These are phyloP conservation scores for Pelodytes ibericus DNA, from an alignment of 2,797 vertebrate genomes.

Conservation along the genomic window DNA sequence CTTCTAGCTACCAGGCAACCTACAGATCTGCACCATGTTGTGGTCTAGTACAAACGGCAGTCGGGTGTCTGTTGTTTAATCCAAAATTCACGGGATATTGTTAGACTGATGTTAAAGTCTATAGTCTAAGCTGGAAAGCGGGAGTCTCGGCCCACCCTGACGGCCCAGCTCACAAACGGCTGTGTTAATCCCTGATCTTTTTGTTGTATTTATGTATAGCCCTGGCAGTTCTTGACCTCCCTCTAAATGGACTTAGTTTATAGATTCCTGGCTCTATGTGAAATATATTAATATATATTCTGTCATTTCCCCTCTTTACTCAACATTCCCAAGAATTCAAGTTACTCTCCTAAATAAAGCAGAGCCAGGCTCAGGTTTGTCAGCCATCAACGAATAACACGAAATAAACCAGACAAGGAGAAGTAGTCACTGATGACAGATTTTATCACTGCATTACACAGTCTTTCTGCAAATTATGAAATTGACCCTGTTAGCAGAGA, in stretches of 20 bases:
- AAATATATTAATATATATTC: slow-evolving; percentile 10
- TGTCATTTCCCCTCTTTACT: slow-evolving; percentile 1
- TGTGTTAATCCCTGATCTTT: slow-evolving; percentile 39
- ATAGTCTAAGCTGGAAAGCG: background rate
- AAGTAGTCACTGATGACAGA: too few species aligned
- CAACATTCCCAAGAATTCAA: too few species aligned
- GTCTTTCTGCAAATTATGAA: too few species aligned
- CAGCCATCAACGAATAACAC: too few species aligned
- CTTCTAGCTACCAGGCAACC: slow-evolving; percentile 79
- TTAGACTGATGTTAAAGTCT: slow-evolving; percentile 43
- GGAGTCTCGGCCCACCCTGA: slow-evolving; percentile 33
- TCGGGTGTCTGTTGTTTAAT: slow-evolving; percentile 54
- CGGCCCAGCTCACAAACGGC: slow-evolving; percentile 25
- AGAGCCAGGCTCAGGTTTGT: too few species aligned
- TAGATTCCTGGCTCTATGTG: slow-evolving; percentile 15
- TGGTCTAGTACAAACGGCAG: slow-evolving; percentile 69
- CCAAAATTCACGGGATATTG: slow-evolving; percentile 54
- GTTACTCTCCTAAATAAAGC: too few species aligned
- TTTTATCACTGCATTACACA: too few species aligned
- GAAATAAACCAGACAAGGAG: too few species aligned
- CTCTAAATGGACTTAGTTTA: slow-evolving; percentile 13
- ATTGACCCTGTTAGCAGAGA: too few species aligned
- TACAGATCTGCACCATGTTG: slow-evolving; percentile 72
- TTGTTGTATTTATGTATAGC: slow-evolving; percentile 27
- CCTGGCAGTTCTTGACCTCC: slow-evolving; percentile 2